Conservation (phyloP, 2,888 invertebrate species). For the Philonicus albiceps region DNA sequence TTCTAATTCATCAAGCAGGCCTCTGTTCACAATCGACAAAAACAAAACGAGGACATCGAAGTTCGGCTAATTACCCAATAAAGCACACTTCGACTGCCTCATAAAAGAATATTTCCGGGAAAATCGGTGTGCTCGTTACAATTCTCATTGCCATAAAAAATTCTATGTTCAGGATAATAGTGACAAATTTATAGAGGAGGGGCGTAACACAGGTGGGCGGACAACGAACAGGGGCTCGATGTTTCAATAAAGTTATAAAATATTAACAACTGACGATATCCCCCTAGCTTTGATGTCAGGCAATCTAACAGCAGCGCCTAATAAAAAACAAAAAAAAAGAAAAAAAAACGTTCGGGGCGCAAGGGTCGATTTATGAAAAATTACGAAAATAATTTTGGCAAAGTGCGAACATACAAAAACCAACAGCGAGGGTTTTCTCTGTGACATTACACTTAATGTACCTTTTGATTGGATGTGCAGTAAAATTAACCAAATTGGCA, state of each 20-base stretch:
- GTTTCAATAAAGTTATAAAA: not conserved
- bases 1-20: not conserved
- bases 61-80: not conserved
- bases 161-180: not conserved
- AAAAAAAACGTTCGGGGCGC: not conserved
- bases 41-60: not conserved
- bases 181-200: not conserved
- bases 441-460: not conserved
- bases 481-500: slow-evolving; percentile 3
- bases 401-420: not conserved
- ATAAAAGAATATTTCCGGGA: not conserved
- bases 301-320: not conserved
- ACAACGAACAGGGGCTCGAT: not conserved
- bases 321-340: too few species aligned
- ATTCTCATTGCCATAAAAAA: not conserved
- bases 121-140: not conserved
- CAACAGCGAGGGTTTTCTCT: not conserved
- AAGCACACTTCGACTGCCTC: not conserved
- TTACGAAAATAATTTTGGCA: not conserved
- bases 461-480: not conserved
- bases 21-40: not conserved
- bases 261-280: not conserved
- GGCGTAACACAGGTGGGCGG: not conserved
- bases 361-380: not conserved
- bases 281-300: not conserved